These are phyloP conservation scores for Nibea coibor DNA, from an alignment of 2,113 vertebrate genomes.

Conservation along the genomic window DNA sequence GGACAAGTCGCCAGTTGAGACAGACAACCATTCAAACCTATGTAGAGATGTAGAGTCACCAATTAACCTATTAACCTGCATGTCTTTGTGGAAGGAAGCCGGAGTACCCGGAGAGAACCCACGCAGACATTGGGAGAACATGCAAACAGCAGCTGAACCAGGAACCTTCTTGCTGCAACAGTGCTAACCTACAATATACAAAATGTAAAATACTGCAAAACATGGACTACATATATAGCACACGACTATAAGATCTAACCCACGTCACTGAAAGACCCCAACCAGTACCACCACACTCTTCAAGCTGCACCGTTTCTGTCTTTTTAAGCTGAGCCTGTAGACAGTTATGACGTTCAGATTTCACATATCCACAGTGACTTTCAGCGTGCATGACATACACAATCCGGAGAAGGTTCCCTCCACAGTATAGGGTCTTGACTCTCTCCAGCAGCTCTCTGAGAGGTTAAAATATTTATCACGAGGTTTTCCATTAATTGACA, in stretches of 20 bases:
- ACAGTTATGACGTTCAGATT: not conserved
- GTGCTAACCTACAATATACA: not conserved
- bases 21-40: too few relatives aligned
- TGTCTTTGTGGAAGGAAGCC: too few relatives aligned
- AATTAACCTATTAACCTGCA: too few relatives aligned
- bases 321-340: not conserved
- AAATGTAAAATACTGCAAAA: not conserved
- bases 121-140: too few relatives aligned
- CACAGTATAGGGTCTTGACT: not conserved
- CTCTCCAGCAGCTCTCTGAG: constrained; percentile 1
- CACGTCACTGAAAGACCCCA: not conserved
- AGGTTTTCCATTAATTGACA: constrained; percentile 12
- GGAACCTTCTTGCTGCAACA: too few relatives aligned
- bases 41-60: too few relatives aligned
- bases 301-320: not conserved
- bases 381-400: not conserved
- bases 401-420: not conserved
- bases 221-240: not conserved
- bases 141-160: too few relatives aligned
- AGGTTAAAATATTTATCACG: constrained; percentile 36
- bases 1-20: too few relatives aligned
- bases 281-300: not conserved
- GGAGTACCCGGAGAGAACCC: too few relatives aligned
- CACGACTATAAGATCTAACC: not conserved
- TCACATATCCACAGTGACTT: not conserved